phyloP scores from a whole-genome alignment of 2,888 invertebrate species.

The Lacanobia oleracea region DNA sequence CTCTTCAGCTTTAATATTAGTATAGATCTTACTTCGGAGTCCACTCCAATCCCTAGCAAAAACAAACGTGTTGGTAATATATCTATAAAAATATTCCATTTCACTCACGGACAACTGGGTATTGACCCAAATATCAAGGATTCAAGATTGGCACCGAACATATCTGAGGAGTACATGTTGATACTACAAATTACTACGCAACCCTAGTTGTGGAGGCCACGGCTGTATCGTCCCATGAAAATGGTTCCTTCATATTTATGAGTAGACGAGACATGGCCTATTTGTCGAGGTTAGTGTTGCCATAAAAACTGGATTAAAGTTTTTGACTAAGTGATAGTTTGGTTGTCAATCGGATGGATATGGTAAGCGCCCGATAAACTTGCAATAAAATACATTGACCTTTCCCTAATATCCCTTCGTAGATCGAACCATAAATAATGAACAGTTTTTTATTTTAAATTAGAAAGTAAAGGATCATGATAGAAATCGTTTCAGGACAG shows the following conservation, averaged over 20 bases:
- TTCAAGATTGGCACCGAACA: constrained; percentile 58
- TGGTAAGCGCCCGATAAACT: no score
- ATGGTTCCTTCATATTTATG: constrained; percentile 65
- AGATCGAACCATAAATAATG: no score
- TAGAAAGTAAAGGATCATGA: no score
- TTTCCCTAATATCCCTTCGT: no score
- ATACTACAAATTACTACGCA: constrained; percentile 62
- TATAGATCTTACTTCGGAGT: no score
- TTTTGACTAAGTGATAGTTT: background rate
- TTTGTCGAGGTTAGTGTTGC: constrained; percentile 59
- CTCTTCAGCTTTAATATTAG: no score
- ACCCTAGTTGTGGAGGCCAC: constrained; percentile 35
- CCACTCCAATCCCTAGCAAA: constrained; percentile 27
- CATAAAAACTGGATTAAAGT: constrained; percentile 42
- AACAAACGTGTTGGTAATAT: constrained; percentile 31
- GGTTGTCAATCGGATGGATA: no score
- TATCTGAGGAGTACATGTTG: constrained; percentile 49
- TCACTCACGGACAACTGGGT: constrained; percentile 45
- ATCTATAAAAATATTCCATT: constrained; percentile 49
- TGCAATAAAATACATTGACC: no score
- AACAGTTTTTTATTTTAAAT: no score
- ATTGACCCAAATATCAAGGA: constrained; percentile 59
- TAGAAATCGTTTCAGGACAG: no score
- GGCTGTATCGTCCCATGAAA: constrained; percentile 52
- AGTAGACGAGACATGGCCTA: constrained; percentile 46